Conservation (phyloP, 2,888 invertebrate genomes). For the Matsumyia berberina region DNA sequence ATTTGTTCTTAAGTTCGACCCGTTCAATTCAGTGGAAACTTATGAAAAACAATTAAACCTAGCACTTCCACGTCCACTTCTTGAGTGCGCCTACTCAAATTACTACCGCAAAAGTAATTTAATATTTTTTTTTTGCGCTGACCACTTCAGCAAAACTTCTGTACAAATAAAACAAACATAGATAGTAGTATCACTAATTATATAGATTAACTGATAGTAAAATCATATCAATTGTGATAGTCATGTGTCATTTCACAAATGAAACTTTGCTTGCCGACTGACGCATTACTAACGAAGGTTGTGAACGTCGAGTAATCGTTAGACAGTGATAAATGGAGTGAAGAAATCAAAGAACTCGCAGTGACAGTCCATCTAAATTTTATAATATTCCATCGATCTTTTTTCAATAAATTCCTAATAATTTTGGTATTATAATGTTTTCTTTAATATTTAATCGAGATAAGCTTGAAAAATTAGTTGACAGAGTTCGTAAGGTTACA, state of each 20-base stretch:
- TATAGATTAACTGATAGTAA: background rate
- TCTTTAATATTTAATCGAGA: too few species aligned
- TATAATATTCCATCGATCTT: too few species aligned
- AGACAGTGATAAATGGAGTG: conserved; percentile 7
- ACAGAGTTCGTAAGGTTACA: too few species aligned
- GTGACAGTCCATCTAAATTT: too few species aligned
- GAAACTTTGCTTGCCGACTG: background rate
- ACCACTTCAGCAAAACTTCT: background rate
- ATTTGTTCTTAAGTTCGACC: too few species aligned
- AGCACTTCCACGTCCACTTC: too few species aligned
- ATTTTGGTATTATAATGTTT: background rate
- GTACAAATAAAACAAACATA: background rate
- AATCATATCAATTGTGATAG: conserved; percentile 11
- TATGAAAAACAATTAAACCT: too few species aligned
- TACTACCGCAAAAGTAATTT: too few species aligned
- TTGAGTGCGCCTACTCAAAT: too few species aligned
- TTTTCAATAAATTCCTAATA: background rate
- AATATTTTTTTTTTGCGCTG: too few species aligned
- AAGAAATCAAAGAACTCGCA: background rate
- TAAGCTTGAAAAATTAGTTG: too few species aligned
- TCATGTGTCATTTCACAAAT: conserved; percentile 9
- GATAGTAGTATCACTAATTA: background rate
- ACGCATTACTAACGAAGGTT: background rate
- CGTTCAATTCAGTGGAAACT: too few species aligned
- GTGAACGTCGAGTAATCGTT: background rate